These are phyloP conservation scores for Hofmannophila pseudospretella DNA, from an alignment of 2,888 invertebrate species.

Conservation along the genomic window DNA sequence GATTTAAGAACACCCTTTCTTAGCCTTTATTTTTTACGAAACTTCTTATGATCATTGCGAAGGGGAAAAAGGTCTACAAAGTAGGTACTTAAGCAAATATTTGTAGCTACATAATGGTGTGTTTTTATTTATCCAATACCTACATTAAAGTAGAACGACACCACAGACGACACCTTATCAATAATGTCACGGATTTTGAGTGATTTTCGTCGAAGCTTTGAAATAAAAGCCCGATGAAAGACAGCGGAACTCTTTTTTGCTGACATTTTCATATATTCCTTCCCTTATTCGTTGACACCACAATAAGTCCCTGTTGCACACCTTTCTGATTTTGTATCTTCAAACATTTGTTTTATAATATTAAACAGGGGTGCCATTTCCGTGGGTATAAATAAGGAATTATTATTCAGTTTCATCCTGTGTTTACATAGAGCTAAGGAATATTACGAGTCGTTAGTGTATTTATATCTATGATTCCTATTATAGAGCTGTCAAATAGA, in stretches of 20 bases:
- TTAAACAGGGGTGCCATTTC: no score
- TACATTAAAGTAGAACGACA: slow-evolving; percentile 9
- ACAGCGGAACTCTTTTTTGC: slow-evolving; percentile 17
- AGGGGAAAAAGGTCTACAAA: no score
- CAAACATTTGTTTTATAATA: slow-evolving; percentile 26
- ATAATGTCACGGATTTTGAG: slow-evolving; percentile 18
- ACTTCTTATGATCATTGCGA: no score
- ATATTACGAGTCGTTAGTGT: no score
- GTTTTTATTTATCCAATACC: neutral
- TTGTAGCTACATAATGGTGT: slow-evolving; percentile 10
- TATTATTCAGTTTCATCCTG: no score
- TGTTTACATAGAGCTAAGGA: no score
- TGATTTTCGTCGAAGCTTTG: slow-evolving; percentile 15
- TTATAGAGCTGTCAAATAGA: no score
- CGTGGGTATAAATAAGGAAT: no score
- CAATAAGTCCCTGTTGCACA: slow-evolving; percentile 23
- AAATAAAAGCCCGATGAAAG: slow-evolving; percentile 25
- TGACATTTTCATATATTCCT: slow-evolving; percentile 25
- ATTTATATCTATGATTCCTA: no score
- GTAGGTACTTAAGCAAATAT: no score
- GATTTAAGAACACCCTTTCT: slow-evolving; percentile 62
- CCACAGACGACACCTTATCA: slow-evolving; percentile 14
- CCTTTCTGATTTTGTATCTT: slow-evolving; percentile 22
- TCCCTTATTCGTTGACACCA: slow-evolving; percentile 22
- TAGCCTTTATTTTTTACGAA: slow-evolving; percentile 31